These are phyloP conservation scores for Neoaliturus tenellus DNA, from an alignment of 2,888 invertebrate species.

Conservation along the genomic window DNA sequence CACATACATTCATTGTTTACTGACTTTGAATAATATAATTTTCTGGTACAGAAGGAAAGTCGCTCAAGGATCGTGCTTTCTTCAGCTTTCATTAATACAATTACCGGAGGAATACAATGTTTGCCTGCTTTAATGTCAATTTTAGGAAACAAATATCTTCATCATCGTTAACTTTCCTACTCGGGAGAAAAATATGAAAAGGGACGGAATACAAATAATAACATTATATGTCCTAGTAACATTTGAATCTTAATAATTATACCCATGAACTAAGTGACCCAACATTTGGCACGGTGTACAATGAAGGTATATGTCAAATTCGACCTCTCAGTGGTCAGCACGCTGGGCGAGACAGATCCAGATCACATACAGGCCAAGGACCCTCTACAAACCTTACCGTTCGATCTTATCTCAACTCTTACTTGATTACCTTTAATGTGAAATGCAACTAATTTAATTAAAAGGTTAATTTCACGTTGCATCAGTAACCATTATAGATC, in stretches of 20 bases:
- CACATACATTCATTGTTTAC: too few relatives aligned
- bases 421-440: background rate
- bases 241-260: background rate
- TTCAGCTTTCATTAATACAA: too few relatives aligned
- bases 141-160: too few relatives aligned
- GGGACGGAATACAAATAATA: too few relatives aligned
- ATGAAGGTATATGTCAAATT: background rate
- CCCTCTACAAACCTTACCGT: background rate
- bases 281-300: background rate
- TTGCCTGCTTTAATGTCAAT: too few relatives aligned
- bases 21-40: too few relatives aligned
- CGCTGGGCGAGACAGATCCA: background rate
- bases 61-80: too few relatives aligned
- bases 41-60: too few relatives aligned
- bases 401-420: background rate
- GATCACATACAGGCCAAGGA: background rate
- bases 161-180: too few relatives aligned
- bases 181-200: too few relatives aligned
- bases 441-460: conserved; percentile 4
- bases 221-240: background rate
- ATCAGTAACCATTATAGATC: background rate
- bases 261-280: too few relatives aligned
- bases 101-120: too few relatives aligned
- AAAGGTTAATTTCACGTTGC: background rate
- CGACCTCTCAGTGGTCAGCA: background rate